Percentiles rank a stretch among this genome's conserved stretches.
Evolutionary conservation across 2,888 invertebrate species (phyloP).

Genomic region (Adela reaumurella): DNA sequence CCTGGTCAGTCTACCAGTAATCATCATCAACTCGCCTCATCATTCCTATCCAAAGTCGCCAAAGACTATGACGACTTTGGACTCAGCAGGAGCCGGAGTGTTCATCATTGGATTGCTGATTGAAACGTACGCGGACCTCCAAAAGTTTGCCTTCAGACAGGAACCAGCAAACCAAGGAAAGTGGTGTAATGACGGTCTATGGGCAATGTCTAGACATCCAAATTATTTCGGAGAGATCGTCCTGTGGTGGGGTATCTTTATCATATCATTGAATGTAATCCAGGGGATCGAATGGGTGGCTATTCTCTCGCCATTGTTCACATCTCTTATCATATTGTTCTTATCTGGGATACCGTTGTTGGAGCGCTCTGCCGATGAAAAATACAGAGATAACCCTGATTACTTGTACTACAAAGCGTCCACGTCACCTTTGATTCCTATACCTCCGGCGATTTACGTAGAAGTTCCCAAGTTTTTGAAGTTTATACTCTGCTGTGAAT

Average conservation of each 20-base stretch:
- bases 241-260: constrained; percentile 92
- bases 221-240: constrained; percentile 94
- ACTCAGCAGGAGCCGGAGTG: constrained; percentile 80
- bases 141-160: constrained; percentile 87
- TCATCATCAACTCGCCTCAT: constrained; percentile 83
- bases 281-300: constrained; percentile 83
- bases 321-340: constrained; percentile 81
- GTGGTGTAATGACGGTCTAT: constrained; percentile 89
- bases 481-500: constrained; percentile 83
- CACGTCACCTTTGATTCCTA: constrained; percentile 85
- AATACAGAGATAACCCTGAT: constrained; percentile 81
- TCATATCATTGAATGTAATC: constrained; percentile 82
- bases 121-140: constrained; percentile 89
- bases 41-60: constrained; percentile 72
- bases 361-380: constrained; percentile 84
- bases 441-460: constrained; percentile 83
- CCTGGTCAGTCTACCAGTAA: constrained; percentile 86
- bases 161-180: constrained; percentile 86
- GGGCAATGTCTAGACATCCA: constrained; percentile 87
- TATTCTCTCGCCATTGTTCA: constrained; percentile 83
- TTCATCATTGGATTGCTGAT: constrained; percentile 82
- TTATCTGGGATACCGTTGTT: constrained; percentile 87
- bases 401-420: constrained; percentile 85
- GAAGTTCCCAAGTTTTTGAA: constrained; percentile 82
- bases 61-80: constrained; percentile 82